Evolutionary conservation across 2,888 invertebrate species (phyloP).

Genomic region (Hecatera dysodea): DNA sequence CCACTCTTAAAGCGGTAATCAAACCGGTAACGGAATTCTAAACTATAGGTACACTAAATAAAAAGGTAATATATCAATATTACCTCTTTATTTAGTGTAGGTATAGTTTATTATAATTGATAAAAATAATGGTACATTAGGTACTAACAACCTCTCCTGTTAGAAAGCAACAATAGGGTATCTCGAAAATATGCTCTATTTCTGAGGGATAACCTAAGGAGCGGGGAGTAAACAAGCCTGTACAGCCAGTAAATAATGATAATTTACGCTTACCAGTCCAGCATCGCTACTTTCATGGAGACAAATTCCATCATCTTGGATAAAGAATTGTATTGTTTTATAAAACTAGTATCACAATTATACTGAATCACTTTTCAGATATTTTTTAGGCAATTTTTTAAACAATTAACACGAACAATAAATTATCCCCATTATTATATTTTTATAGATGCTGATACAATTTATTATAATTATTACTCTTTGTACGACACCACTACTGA

Average conservation of each 20-base stretch:
- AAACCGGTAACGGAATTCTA: neutral
- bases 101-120: too few relatives aligned
- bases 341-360: constrained; percentile 26
- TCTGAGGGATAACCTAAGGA: neutral
- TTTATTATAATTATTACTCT: too few relatives aligned
- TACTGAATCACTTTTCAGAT: neutral
- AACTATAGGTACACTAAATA: neutral
- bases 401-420: neutral
- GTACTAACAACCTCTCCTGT: too few relatives aligned
- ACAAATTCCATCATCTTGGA: constrained; percentile 77
- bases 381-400: neutral
- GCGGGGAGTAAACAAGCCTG: neutral
- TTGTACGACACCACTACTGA: too few relatives aligned
- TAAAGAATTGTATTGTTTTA: neutral
- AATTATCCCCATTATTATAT: neutral
- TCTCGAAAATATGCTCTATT: neutral
- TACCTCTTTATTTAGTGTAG: too few relatives aligned
- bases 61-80: neutral
- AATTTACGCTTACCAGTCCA: constrained; percentile 75
- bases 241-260: neutral
- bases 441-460: neutral
- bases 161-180: too few relatives aligned
- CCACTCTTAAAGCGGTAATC: neutral
- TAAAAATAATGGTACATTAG: too few relatives aligned
- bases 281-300: constrained; percentile 65